Percentiles rank a stretch among this genome's conserved stretches.
Evolutionary conservation across 1,140 invertebrate genomes (phyloP).

Genomic region (Hypothenemus hampei): DNA sequence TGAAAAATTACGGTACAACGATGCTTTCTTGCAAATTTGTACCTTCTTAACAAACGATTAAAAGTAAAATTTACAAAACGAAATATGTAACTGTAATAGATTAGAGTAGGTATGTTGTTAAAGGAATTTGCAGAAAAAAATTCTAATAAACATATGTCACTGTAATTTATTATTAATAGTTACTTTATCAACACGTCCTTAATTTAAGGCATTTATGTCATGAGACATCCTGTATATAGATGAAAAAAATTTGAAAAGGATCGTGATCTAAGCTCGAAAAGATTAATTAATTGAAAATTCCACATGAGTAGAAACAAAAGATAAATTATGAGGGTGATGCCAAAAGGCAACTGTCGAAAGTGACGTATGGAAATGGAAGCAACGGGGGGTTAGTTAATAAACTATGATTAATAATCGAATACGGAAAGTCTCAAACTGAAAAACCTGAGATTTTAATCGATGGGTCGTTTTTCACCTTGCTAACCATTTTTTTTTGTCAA

Average conservation of each 20-base stretch:
- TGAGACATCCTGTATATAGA: not conserved
- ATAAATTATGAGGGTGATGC: conserved; percentile 7
- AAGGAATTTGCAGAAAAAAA: not conserved
- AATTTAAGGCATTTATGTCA: not conserved
- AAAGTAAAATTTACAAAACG: too few relatives aligned
- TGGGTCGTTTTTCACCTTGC: not conserved
- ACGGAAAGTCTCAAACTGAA: not conserved
- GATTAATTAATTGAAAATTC: conserved; percentile 17
- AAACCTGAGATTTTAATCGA: conserved; percentile 1
- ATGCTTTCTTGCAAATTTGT: too few relatives aligned
- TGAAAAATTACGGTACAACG: too few relatives aligned
- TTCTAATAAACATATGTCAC: not conserved
- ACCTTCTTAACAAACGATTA: too few relatives aligned
- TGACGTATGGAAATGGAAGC: conserved; percentile 3
- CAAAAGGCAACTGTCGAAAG: conserved; percentile 12
- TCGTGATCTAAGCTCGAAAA: not conserved
- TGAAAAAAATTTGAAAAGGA: not conserved
- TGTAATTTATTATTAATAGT: too few relatives aligned
- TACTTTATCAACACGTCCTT: too few relatives aligned
- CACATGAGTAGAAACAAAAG: conserved; percentile 8
- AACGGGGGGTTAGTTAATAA: conserved; percentile 15
- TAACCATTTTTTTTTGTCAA: too few relatives aligned
- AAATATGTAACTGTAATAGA: too few relatives aligned
- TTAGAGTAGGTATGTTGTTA: not conserved
- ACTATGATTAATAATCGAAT: conserved; percentile 11